Conservation (phyloP, 92 coral and sea anemone genomes). For the Parazoanthus swiftii region DNA sequence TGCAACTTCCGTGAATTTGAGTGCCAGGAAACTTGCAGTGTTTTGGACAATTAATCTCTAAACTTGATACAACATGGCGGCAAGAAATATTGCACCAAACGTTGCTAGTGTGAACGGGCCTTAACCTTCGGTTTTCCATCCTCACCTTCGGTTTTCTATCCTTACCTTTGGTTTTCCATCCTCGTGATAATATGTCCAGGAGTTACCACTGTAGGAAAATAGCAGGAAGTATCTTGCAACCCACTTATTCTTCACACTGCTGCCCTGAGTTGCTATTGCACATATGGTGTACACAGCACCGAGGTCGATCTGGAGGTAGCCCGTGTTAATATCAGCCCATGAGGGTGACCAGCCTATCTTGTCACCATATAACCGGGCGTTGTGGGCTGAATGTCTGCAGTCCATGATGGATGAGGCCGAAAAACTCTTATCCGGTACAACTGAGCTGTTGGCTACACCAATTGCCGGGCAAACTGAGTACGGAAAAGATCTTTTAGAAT, state of each 20-base stretch:
- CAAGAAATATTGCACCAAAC: too few species aligned
- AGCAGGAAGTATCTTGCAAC: background rate
- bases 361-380: background rate
- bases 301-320: background rate
- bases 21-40: too few species aligned
- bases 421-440: background rate
- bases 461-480: background rate
- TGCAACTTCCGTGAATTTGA: too few species aligned
- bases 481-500: too few species aligned
- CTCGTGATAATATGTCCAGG: background rate
- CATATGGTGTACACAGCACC: background rate
- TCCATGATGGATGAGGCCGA: background rate
- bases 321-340: background rate
- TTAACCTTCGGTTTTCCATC: background rate
- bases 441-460: background rate
- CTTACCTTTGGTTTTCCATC: background rate
- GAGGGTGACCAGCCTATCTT: background rate
- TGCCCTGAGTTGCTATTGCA: background rate
- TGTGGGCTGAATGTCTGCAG: background rate
- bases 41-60: too few species aligned
- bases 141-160: too few species aligned
- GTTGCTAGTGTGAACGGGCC: too few species aligned
- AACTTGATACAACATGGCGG: too few species aligned
- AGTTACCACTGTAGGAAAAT: background rate
- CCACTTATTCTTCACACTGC: background rate